Evolutionary conservation across 2,888 invertebrate species (phyloP).

Genomic region (Nycteola revayana): DNA sequence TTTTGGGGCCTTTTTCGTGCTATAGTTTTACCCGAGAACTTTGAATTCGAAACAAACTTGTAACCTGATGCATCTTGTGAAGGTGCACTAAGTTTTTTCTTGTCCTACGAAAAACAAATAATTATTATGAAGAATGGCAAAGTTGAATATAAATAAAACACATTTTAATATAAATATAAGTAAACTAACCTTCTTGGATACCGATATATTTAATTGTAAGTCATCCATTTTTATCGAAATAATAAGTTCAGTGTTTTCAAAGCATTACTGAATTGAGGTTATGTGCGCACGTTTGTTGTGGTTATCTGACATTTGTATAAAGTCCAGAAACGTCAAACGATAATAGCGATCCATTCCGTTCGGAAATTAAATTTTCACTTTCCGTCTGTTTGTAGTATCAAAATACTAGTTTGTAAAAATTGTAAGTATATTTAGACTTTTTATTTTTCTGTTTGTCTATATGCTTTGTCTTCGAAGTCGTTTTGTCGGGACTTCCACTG

Average conservation of each 20-base stretch:
- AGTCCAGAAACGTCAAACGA: too few relatives aligned
- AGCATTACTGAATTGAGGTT: constrained; percentile 43
- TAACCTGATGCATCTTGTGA: constrained; percentile 57
- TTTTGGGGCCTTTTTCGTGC: constrained; percentile 69
- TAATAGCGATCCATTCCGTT: too few relatives aligned
- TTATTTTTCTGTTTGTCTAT: too few relatives aligned
- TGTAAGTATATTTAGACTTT: too few relatives aligned
- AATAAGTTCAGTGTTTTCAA: constrained; percentile 19
- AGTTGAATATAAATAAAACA: not conserved
- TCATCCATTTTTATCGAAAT: constrained; percentile 61
- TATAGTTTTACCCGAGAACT: constrained; percentile 68
- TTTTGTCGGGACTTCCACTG: too few relatives aligned
- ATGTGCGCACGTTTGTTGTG: constrained; percentile 40
- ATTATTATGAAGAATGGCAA: constrained; percentile 3
- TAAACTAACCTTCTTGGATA: constrained; percentile 54
- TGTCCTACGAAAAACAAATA: constrained; percentile 37
- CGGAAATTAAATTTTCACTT: too few relatives aligned
- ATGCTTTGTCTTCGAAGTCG: too few relatives aligned
- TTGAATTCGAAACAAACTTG: constrained; percentile 67
- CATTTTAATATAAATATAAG: not conserved
- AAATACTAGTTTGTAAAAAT: too few relatives aligned
- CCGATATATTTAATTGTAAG: constrained; percentile 73
- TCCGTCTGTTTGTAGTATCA: too few relatives aligned
- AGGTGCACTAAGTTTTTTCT: constrained; percentile 41
- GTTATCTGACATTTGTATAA: constrained; percentile 18